A percentile compares a stretch with the other conserved stretches of the same genome.
phyloP scores from a whole-genome alignment of 2,888 invertebrate genomes.

The Acrobasis repandana region DNA sequence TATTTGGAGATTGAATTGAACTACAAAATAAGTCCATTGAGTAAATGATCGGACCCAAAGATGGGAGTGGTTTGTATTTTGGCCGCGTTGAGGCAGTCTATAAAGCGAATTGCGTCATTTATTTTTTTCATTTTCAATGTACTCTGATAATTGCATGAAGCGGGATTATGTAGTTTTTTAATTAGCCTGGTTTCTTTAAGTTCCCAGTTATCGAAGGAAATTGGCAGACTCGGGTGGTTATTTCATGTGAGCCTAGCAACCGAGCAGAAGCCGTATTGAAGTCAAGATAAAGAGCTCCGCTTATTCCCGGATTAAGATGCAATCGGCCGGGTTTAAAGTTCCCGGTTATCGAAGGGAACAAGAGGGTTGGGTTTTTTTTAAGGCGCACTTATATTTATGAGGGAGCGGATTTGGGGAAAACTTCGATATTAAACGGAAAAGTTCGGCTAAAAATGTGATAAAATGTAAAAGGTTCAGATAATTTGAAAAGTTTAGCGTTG shows the following conservation, averaged over 20 bases:
- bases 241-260: constrained; percentile 5
- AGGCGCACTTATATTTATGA: constrained; percentile 15
- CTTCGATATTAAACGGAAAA: constrained; percentile 7
- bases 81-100: too few relatives aligned
- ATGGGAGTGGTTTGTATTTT: too few relatives aligned
- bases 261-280: constrained; percentile 33
- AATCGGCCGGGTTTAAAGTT: constrained; percentile 52
- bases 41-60: too few relatives aligned
- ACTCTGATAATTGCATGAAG: too few relatives aligned
- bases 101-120: too few relatives aligned
- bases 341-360: constrained; percentile 25
- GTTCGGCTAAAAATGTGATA: constrained; percentile 3
- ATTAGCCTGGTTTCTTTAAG: too few relatives aligned
- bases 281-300: constrained; percentile 51
- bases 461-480: constrained; percentile 1
- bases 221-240: too few relatives aligned
- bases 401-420: constrained; percentile 10
- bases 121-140: too few relatives aligned
- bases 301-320: constrained; percentile 64
- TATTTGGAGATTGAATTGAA: too few relatives aligned
- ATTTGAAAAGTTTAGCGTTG: constrained; percentile 6
- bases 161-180: too few relatives aligned
- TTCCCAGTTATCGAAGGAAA: too few relatives aligned
- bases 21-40: too few relatives aligned
- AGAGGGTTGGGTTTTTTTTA: constrained; percentile 6